Base-by-base conservation (phyloP, 2,797 vertebrate species). In the Neopelma chrysocephalum region DNA sequence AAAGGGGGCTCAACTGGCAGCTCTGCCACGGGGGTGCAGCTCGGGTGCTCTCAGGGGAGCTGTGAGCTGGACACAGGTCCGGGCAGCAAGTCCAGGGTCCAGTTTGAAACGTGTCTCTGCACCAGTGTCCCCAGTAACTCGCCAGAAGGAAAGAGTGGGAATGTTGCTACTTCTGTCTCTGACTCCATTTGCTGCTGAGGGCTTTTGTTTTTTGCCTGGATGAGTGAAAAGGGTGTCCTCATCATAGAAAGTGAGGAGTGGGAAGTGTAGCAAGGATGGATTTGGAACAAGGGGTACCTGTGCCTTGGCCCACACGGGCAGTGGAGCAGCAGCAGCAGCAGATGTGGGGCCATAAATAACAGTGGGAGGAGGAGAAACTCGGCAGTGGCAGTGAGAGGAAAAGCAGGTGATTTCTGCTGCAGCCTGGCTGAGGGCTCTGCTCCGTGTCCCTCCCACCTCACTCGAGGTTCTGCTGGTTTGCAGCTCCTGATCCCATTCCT, bases 331-430 rank as follows among this genome's bases (percentile, higher is more conserved):
- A 36, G 42, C 34, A 60, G 91, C 57, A 71, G 76, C 62, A 64
- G 72, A 82, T 20, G 27, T 7, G 4, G 40, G 71, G 36, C 54
- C 29, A 60, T 42, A 40, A 77, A 78, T 20, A 53, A 25, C 70
- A 5, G 27, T 3, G 10, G 13, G 10, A 56, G 60, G 77, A 79
- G 62, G 12, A 71, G 89, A 64, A 93, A 56, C 40, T 10, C 12
- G 0, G 81, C 91, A 82, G 86, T 2, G 36, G 27, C 58, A 23
- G 56, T 2, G 4, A 23, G 56, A 47, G 34, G 48, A 50, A 38
- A 23, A 5, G 0, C 0, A 2, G 0, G 1, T 5, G 58, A 5
- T 53, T 29, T 8, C 16, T 12, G 66, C 25, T 17, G 73, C 79
- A 54, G 83, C 71, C 47, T 29, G 65, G 54, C n/a, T 34, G 45